These are phyloP conservation scores for Hetaerina americana DNA, from an alignment of 1,140 invertebrate genomes.

Conservation along the genomic window DNA sequence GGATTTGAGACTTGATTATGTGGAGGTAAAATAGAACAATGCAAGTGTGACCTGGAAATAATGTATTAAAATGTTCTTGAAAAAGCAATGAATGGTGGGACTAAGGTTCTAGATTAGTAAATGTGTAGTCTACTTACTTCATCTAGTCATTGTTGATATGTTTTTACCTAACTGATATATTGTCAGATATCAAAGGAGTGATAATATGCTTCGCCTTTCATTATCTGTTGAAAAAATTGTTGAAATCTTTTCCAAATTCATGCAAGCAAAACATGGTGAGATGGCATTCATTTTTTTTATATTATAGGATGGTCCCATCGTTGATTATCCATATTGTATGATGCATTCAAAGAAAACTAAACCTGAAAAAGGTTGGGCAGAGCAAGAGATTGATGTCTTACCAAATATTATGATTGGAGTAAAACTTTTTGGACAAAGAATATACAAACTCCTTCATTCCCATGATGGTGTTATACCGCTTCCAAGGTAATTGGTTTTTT, in stretches of 20 bases:
- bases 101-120: too few species aligned
- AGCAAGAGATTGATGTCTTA: slow-evolving; percentile 50
- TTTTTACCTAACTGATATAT: not conserved
- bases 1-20: too few species aligned
- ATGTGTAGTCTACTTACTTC: too few species aligned
- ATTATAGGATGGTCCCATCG: slow-evolving; percentile 2
- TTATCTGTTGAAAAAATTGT: too few species aligned
- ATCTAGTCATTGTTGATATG: too few species aligned
- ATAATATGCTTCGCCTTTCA: not conserved
- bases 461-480: slow-evolving; percentile 59
- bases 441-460: slow-evolving; percentile 48
- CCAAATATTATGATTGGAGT: slow-evolving; percentile 60
- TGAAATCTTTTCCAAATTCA: too few species aligned
- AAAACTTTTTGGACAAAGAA: slow-evolving; percentile 43
- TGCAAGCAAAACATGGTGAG: too few species aligned
- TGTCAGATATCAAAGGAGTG: not conserved
- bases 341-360: slow-evolving; percentile 28
- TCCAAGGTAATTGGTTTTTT: slow-evolving; percentile 39
- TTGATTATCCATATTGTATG: slow-evolving; percentile 25
- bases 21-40: too few species aligned
- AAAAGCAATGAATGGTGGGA: too few species aligned
- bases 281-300: not conserved
- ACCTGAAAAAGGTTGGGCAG: slow-evolving; percentile 56
- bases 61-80: too few species aligned
- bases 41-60: too few species aligned